These are phyloP conservation scores for Periophthalmodon schlosseri DNA, from an alignment of 2,113 vertebrate species.

Conservation along the genomic window DNA sequence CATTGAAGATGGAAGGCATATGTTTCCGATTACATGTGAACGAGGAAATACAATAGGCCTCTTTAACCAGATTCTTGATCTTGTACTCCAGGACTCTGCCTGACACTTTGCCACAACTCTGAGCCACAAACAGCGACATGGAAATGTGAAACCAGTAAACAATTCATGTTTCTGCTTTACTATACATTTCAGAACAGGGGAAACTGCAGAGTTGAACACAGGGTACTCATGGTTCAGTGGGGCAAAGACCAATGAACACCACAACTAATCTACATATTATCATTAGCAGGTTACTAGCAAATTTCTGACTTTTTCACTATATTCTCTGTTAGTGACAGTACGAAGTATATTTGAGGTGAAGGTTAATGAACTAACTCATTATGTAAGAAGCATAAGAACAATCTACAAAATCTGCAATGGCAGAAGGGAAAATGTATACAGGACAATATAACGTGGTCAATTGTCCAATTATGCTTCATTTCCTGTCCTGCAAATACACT, in stretches of 20 bases:
- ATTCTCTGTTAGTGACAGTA: neutral
- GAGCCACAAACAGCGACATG: slow-evolving; percentile 70
- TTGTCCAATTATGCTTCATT: slow-evolving; percentile 63
- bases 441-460: slow-evolving; percentile 34
- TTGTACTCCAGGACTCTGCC: slow-evolving; percentile 69
- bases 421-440: slow-evolving; percentile 17
- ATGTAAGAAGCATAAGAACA: neutral
- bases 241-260: slow-evolving; percentile 14
- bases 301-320: neutral
- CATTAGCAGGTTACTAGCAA: neutral
- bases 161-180: slow-evolving; percentile 71
- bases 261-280: neutral
- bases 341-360: neutral
- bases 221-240: slow-evolving; percentile 48
- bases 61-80: slow-evolving; percentile 66
- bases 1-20: slow-evolving; percentile 55
- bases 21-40: slow-evolving; percentile 71
- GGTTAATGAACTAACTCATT: neutral
- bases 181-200: slow-evolving; percentile 52
- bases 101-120: slow-evolving; percentile 73
- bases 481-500: slow-evolving; percentile 49
- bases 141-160: slow-evolving; percentile 73
- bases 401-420: slow-evolving; percentile 15
- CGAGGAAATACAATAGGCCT: slow-evolving; percentile 72
- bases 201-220: slow-evolving; percentile 41